Evolutionary conservation across 2,888 invertebrate species (phyloP).

Genomic region (Sinelater perroti): DNA sequence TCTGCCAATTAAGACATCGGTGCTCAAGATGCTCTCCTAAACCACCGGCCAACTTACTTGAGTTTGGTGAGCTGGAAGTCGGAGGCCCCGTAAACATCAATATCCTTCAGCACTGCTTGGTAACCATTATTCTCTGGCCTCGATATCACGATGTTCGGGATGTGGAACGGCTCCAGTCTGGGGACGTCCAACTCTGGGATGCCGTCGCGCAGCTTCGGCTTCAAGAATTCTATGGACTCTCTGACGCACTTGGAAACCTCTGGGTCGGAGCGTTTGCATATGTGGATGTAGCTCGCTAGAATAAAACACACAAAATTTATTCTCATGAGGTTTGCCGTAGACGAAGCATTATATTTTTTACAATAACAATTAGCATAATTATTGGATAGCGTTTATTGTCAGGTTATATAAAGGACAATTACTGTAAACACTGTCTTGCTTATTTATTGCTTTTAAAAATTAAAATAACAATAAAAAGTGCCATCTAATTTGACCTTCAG

Average conservation of each 20-base stretch:
- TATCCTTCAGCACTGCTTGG: conserved; percentile 62
- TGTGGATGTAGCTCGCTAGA: conserved; percentile 72
- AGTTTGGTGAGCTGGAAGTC: conserved; percentile 65
- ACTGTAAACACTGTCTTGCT: too few relatives aligned
- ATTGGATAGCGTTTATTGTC: too few relatives aligned
- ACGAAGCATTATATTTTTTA: too few relatives aligned
- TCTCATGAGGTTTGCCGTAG: too few relatives aligned
- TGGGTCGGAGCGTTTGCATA: conserved; percentile 71
- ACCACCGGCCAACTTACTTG: conserved; percentile 59
- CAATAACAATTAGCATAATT: too few relatives aligned
- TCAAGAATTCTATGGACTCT: conserved; percentile 68
- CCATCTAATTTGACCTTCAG: too few relatives aligned
- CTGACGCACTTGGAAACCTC: conserved; percentile 70
- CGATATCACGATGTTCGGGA: conserved; percentile 70
- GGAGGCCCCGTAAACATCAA: conserved; percentile 64
- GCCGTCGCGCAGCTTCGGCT: conserved; percentile 68
- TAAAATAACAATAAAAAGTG: too few relatives aligned
- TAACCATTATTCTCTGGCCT: conserved; percentile 65
- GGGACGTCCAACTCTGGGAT: conserved; percentile 76
- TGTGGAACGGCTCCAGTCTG: conserved; percentile 69
- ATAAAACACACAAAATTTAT: conserved; percentile 28
- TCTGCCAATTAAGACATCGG: conserved; percentile 58
- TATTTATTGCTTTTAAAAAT: too few relatives aligned
- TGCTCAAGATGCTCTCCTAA: too few relatives aligned
- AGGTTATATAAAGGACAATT: too few relatives aligned